Evolutionary conservation across 2,797 vertebrate species (phyloP).

Genomic region (Gallinago stenura): DNA sequence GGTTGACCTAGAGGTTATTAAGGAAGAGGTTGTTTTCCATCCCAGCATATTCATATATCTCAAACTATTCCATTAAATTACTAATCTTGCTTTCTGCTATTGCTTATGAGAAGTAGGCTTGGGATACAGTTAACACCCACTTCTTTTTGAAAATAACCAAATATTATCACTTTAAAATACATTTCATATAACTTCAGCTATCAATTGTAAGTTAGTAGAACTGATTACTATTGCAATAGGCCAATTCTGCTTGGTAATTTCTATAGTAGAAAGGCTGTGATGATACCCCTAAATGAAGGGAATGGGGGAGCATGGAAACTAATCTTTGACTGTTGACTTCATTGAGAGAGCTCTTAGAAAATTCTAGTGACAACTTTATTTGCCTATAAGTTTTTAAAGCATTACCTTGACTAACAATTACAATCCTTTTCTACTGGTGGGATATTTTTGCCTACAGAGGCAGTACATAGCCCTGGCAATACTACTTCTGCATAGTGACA

Average conservation of each 20-base stretch:
- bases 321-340: not conserved
- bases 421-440: not conserved
- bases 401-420: not conserved
- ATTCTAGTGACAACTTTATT: not conserved
- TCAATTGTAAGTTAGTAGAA: not conserved
- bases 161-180: not conserved
- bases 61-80: not conserved
- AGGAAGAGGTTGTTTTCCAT: conserved; percentile 7
- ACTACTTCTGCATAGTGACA: conserved; percentile 53
- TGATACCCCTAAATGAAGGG: not conserved
- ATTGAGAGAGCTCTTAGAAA: not conserved
- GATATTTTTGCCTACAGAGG: conserved; percentile 18
- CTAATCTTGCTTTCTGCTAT: not conserved
- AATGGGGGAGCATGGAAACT: not conserved
- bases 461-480: conserved; percentile 32
- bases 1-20: not conserved
- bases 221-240: not conserved
- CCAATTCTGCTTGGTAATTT: not conserved
- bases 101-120: not conserved
- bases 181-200: not conserved
- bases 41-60: not conserved
- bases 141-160: conserved; percentile 45
- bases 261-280: not conserved
- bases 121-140: conserved; percentile 1
- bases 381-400: not conserved